Conservation (phyloP, 2,113 vertebrate genomes). For the Cyanistes caeruleus region DNA sequence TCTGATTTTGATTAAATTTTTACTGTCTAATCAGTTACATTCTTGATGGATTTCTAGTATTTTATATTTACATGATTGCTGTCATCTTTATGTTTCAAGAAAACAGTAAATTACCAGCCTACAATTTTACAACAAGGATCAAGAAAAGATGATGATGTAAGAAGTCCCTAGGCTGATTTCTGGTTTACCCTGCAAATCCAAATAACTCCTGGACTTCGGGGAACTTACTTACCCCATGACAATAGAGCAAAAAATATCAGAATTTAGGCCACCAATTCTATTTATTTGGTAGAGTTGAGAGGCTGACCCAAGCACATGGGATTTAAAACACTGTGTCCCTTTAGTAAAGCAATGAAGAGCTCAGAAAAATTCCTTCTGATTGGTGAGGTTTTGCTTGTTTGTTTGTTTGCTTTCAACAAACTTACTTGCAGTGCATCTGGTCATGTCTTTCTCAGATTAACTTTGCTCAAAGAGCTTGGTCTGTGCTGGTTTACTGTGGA, state of each 20-base stretch:
- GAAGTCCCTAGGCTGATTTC: neutral
- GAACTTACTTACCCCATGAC: neutral
- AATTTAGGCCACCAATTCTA: neutral
- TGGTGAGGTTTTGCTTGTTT: neutral
- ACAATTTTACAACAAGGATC: neutral
- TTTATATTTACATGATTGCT: neutral
- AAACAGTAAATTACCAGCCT: neutral
- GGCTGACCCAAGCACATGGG: neutral
- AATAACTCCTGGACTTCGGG: neutral
- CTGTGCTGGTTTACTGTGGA: accelerated
- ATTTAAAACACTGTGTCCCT: neutral
- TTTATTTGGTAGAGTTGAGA: neutral
- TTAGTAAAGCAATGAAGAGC: neutral
- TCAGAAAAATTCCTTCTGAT: neutral
- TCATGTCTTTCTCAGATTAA: neutral
- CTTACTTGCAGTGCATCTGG: neutral
- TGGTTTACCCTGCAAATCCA: neutral
- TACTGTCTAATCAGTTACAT: neutral
- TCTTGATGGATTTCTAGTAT: neutral
- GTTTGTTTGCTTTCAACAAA: neutral
- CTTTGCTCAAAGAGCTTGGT: neutral
- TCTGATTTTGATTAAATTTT: neutral
- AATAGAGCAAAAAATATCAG: neutral
- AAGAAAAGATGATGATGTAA: neutral
- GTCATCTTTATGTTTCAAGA: neutral